Evolutionary conservation across 2,888 invertebrate genomes (phyloP), one percentile per base, ranked within the genome.

Genomic region (Nycteola revayana): DNA sequence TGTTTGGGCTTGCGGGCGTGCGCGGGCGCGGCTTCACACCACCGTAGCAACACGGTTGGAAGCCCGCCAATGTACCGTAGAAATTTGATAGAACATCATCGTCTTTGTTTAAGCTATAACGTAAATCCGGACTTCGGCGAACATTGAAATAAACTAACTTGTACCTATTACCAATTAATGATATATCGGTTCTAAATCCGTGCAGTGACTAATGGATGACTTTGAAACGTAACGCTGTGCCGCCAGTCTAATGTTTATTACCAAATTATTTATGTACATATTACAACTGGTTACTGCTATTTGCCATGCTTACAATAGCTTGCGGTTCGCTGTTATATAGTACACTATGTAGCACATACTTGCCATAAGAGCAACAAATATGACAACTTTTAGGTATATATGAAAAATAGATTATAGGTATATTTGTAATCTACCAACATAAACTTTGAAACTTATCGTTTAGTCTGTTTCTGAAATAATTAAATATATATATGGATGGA

Each of bases 41-140:
- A 28, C 49, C 77, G 66, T 70, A 61, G 75, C 64, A 73, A 66
- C 75, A 71, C 66, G 80, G 45, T 70, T 85, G 85, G 86, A 70
- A 39, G 49, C 33, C 22, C 30, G 85, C 85, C 86, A 85, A 81
- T 61, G 54, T 56, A 64, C 66, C 78, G 67, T 73, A 65, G 56
- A 68, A 71, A 70, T 66, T 58, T 59, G 66, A 57, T 36, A 46
- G 44, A 57, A 48, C 54, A 33, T 34, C 60, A 67, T 51, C 66
- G 57, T 63, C 67, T 74, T 76, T 78, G 73, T 78, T 78, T 70
- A 61, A 64, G 60, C 56, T 60, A 60, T 68, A 63, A 42, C 55
- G 49, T 48, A 38, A 34, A 58, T 51, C 45, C 32, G 21, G 60
- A 59, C 63, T 68, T 52, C 54, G 46, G 39, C 57, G 61, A 63